phyloP scores from a whole-genome alignment of 2,113 vertebrate genomes.

The Psophia crepitans region DNA sequence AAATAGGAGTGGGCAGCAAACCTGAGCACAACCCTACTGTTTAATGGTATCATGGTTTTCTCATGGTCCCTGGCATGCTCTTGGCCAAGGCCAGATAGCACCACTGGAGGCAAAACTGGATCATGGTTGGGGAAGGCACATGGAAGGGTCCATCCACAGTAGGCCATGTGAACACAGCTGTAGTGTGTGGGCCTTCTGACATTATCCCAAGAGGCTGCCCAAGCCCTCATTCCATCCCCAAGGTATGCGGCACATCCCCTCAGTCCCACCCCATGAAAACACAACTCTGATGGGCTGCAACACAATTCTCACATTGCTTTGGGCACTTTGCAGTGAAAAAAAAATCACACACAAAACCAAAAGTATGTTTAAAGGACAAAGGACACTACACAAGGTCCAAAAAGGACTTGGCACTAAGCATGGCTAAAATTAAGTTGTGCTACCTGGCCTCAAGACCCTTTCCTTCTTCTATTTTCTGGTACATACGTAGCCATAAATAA shows the following conservation, averaged over 20 bases:
- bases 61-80: neutral
- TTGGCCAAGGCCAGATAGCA: neutral
- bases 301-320: neutral
- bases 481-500: neutral
- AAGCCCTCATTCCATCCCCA: neutral
- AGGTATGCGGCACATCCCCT: neutral
- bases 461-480: neutral
- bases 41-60: neutral
- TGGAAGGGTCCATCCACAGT: neutral
- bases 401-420: neutral
- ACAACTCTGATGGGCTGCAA: neutral
- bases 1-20: neutral
- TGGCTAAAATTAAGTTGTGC: neutral
- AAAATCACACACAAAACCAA: neutral
- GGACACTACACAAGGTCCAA: rapidly evolving
- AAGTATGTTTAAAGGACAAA: neutral
- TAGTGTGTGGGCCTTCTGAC: neutral
- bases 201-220: neutral
- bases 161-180: neutral
- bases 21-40: neutral
- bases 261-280: neutral
- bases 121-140: rapidly evolving
- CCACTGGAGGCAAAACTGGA: neutral
- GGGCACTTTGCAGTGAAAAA: neutral
- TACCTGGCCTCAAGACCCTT: neutral